Evolutionary conservation across 30 jellyfish, hydroid and myxozoan species (phyloP).

Genomic region (Hydractinia symbiolongicarpus): DNA sequence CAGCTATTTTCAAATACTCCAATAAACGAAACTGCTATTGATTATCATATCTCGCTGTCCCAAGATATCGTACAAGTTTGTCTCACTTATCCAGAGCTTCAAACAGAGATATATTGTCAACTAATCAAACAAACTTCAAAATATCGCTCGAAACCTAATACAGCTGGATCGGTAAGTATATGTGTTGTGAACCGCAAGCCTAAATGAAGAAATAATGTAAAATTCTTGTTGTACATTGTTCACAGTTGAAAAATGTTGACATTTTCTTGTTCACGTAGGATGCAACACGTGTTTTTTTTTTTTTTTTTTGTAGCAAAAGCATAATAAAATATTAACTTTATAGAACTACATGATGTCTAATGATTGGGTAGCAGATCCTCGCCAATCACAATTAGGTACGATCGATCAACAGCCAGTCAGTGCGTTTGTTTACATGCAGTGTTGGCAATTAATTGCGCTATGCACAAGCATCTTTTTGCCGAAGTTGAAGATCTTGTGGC

Average conservation of each 20-base stretch:
- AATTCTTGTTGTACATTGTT: too few species aligned
- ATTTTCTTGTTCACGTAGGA: too few species aligned
- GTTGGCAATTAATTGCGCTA: constrained; percentile 91
- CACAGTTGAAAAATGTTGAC: too few species aligned
- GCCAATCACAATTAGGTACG: constrained; percentile 40
- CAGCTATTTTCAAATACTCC: constrained; percentile 75
- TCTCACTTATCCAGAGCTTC: constrained; percentile 75
- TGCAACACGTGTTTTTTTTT: too few species aligned
- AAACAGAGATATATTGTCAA: constrained; percentile 93
- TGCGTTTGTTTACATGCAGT: constrained; percentile 72
- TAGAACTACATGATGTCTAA: constrained; percentile 26
- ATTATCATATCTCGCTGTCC: constrained; percentile 87
- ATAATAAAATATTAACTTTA: too few species aligned
- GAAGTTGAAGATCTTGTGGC: constrained; percentile 85
- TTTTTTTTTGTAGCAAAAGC: too few species aligned
- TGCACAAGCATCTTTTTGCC: constrained; percentile 86
- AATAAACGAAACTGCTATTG: constrained; percentile 82
- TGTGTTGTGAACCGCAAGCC: not conserved
- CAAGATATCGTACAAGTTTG: constrained; percentile 84
- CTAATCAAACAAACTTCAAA: constrained; percentile 89
- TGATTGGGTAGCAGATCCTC: constrained; percentile 63
- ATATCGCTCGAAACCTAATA: constrained; percentile 25
- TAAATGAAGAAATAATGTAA: not conserved
- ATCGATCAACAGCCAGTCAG: constrained; percentile 76
- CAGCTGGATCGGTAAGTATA: constrained; percentile 6